A percentile compares a stretch with the other conserved stretches of the same genome.
These are phyloP conservation scores for Griposia aprilina DNA, from an alignment of 2,888 invertebrate genomes.

Conservation along the genomic window DNA sequence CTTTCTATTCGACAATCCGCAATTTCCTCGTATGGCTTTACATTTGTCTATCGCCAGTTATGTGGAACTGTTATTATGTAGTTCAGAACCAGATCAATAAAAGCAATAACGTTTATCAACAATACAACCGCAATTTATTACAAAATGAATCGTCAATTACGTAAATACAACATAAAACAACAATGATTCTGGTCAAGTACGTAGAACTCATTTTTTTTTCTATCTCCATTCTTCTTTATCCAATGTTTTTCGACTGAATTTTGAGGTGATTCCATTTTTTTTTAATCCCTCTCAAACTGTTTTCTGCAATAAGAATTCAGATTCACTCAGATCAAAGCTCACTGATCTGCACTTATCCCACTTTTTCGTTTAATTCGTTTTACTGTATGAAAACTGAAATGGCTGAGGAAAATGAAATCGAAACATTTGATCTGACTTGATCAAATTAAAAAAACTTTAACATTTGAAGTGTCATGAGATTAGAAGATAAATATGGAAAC, in stretches of 20 bases:
- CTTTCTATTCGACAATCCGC: constrained; percentile 32
- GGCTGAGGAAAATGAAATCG: constrained; percentile 11
- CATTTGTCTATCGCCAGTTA: constrained; percentile 2
- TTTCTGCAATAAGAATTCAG: constrained; percentile 20
- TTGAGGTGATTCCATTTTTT: constrained; percentile 34
- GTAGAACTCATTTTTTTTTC: constrained; percentile 30
- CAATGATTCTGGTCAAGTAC: constrained; percentile 39
- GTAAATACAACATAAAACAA: constrained; percentile 36
- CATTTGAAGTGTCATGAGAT: constrained; percentile 65
- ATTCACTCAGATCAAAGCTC: constrained; percentile 28
- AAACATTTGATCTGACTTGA: constrained; percentile 35
- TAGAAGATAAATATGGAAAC: constrained; percentile 80
- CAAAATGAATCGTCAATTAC: constrained; percentile 22
- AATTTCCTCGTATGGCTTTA: constrained; percentile 1
- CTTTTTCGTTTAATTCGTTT: constrained; percentile 13
- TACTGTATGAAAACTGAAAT: constrained; percentile 7
- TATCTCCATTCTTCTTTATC: constrained; percentile 20
- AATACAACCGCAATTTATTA: constrained; percentile 33
- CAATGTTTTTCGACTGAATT: constrained; percentile 31
- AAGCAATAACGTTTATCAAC: constrained; percentile 50
- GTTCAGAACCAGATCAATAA: constrained; percentile 55
- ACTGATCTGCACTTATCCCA: constrained; percentile 2
- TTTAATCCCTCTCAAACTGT: background rate
- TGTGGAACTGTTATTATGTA: constrained; percentile 12
- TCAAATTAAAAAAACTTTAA: constrained; percentile 47